Evolutionary conservation across 2,888 invertebrate genomes (phyloP).

Genomic region (Phortica magna): DNA sequence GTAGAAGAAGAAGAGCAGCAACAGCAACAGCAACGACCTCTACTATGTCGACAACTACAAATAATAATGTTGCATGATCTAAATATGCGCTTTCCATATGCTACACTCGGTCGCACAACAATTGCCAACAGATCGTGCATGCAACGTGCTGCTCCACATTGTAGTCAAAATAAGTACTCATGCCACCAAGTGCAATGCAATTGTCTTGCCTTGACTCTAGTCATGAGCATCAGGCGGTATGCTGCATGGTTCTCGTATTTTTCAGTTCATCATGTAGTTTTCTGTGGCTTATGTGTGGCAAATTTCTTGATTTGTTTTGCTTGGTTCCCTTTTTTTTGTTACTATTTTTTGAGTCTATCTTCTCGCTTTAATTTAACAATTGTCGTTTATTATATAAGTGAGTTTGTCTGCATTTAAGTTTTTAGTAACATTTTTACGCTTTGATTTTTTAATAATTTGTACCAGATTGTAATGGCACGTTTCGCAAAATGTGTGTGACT

Average conservation of each 20-base stretch:
- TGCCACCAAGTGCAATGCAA: background rate
- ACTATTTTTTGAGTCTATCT: background rate
- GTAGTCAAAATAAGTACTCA: background rate
- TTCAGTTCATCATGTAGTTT: background rate
- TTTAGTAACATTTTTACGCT: background rate
- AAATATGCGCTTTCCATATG: conserved; percentile 47
- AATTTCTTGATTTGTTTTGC: background rate
- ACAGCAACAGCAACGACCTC: background rate
- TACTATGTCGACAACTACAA: conserved; percentile 5
- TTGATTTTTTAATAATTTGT: conserved; percentile 3
- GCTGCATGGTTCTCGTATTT: background rate
- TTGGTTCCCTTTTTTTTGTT: background rate
- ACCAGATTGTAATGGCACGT: background rate
- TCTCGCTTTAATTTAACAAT: conserved; percentile 20
- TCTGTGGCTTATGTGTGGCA: background rate
- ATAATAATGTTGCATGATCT: conserved; percentile 59
- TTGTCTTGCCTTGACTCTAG: background rate
- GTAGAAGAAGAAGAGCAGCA: too few relatives aligned
- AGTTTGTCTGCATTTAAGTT: background rate
- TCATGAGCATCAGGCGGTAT: background rate
- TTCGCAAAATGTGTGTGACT: background rate
- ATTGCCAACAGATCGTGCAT: conserved; percentile 29
- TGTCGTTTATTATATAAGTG: background rate
- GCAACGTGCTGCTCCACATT: conserved; percentile 22
- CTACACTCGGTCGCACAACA: conserved; percentile 3